Base-by-base conservation (phyloP, 2,113 vertebrate species). In the Clupea harengus region DNA sequence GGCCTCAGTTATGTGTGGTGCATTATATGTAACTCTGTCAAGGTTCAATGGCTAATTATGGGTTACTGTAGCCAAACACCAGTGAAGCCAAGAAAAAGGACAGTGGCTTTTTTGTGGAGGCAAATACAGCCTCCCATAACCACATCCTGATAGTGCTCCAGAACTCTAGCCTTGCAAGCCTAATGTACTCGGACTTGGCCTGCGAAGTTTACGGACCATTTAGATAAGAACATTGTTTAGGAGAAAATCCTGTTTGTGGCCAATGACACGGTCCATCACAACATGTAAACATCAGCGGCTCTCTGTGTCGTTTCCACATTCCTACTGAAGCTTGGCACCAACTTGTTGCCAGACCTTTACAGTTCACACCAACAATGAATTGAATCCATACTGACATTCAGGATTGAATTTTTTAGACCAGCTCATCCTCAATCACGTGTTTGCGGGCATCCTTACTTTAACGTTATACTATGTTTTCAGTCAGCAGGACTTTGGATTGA, bases 1-100 rank as follows among this genome's bases (percentile, higher is more conserved):
- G 11, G 67, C 67, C 67, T 75, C 28, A 13, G 67, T 75, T 75
- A 0, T 32, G 25, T 75, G 25, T 75, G 67, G 28, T 39, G 9
- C 67, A 75, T 39, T 9, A 39, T 75, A 46, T 7, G 39, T 64
- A 64, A 39, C 25, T 22, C 17, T 83, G 82, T 45, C 25, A 22
- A 54, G 82, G 82, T 83, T 83, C 82, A 83, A 45, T 60, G 50
- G 54, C 52, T 75, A 45, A 45, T 60, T 64, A 45, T 60, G 60
- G 52, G 4, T 39, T 45, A 45, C 52, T 57, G 82, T 60, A 45
- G 54, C 54, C 82, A 83, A 83, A 25, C 22, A 45, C 82, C 54
- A 22, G 60, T 18, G 18, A 83, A 45, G 49, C 52, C 72, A 78
- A 78, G 25, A 78, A 32, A 32, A 17, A 78, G 72, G 72, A 78